Percentiles rank a stretch among this genome's conserved stretches.
Conservation (phyloP, 2,113 vertebrate species). For the Alectura lathami region DNA sequence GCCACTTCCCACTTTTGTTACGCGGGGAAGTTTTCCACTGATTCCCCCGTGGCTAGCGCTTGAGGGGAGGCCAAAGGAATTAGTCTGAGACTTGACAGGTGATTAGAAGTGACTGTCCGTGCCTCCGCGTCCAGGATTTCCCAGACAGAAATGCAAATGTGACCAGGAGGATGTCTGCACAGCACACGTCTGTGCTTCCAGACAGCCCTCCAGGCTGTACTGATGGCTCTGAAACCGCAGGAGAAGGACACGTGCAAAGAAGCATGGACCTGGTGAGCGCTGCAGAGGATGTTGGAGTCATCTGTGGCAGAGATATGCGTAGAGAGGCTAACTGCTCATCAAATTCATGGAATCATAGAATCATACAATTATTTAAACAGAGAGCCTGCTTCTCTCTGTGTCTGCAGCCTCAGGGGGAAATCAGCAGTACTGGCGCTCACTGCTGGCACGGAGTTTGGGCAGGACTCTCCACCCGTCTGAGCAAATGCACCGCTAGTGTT, state of each 20-base stretch:
- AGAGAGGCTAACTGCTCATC: neutral
- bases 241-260: fast-evolving
- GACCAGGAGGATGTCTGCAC: fast-evolving
- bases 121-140: neutral
- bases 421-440: fast-evolving
- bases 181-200: neutral
- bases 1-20: neutral
- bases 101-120: neutral
- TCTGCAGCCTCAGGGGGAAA: neutral
- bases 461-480: neutral
- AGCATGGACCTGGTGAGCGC: fast-evolving
- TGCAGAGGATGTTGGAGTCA: fast-evolving
- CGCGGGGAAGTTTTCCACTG: neutral
- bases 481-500: fast-evolving
- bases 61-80: neutral
- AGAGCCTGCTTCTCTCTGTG: neutral
- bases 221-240: fast-evolving
- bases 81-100: neutral
- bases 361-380: neutral
- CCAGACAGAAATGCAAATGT: neutral
- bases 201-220: neutral
- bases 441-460: neutral
- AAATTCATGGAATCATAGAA: no score
- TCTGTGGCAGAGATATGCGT: neutral
- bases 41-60: neutral